Conservation (phyloP, 2,888 invertebrate genomes). For the Eledone cirrhosa region DNA sequence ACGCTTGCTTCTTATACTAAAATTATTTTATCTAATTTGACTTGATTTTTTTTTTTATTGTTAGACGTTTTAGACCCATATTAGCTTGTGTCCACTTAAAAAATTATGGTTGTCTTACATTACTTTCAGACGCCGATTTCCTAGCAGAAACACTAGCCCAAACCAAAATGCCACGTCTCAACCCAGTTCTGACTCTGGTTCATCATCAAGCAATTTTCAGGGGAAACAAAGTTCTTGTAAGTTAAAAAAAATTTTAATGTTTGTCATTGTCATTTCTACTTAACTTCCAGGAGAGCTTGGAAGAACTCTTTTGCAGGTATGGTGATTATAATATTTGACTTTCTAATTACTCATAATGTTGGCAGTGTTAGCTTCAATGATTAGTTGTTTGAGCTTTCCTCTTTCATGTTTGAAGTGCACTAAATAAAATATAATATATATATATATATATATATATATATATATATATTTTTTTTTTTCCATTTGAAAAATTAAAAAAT, state of each 20-base stretch:
- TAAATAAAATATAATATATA: too few species aligned
- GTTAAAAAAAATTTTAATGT: not conserved
- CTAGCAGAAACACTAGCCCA: constrained; percentile 25
- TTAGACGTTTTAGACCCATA: too few species aligned
- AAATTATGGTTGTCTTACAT: not conserved
- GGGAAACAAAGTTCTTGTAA: constrained; percentile 20
- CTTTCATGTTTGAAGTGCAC: too few species aligned
- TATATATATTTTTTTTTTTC: too few species aligned
- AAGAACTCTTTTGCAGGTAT: not conserved
- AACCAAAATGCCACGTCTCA: constrained; percentile 18
- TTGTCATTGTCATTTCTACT: not conserved
- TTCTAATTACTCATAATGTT: not conserved
- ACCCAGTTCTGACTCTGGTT: constrained; percentile 24
- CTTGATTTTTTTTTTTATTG: too few species aligned
- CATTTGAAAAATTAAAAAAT: too few species aligned
- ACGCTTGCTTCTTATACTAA: too few species aligned
- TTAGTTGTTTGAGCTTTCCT: too few species aligned
- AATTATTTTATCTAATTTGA: too few species aligned
- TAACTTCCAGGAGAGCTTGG: not conserved
- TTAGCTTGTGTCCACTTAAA: too few species aligned
- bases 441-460: too few species aligned
- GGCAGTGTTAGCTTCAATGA: too few species aligned
- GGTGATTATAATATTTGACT: not conserved
- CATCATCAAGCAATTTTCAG: constrained; percentile 6
- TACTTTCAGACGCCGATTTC: constrained; percentile 30